Evolutionary conservation across 1,140 invertebrate species (phyloP).

Genomic region (Olivierus martensii): DNA sequence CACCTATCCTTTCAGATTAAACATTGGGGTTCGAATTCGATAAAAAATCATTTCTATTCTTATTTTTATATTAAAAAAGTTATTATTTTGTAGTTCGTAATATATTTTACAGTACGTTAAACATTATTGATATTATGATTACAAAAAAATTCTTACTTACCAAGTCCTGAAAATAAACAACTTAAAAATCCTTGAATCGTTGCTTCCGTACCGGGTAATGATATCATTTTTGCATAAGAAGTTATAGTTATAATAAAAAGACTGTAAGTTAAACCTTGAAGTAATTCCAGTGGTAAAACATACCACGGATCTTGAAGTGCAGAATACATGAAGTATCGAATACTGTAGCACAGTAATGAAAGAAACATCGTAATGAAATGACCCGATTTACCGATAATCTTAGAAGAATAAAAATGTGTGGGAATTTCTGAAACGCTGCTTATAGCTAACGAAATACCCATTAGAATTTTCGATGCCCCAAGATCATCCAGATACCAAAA

Average conservation of each 20-base stretch:
- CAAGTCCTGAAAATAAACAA: slow-evolving; percentile 16
- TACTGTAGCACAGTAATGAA: slow-evolving; percentile 38
- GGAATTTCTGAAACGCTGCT: slow-evolving; percentile 76
- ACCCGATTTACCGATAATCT: slow-evolving; percentile 63
- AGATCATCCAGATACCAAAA: slow-evolving; percentile 27
- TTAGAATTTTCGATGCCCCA: slow-evolving; percentile 43
- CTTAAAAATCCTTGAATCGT: slow-evolving; percentile 54
- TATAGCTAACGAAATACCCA: slow-evolving; percentile 59
- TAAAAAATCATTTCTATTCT: no score
- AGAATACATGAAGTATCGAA: slow-evolving; percentile 70
- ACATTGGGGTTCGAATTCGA: no score
- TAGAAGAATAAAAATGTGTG: slow-evolving; percentile 70
- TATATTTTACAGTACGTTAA: no score
- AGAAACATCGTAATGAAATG: slow-evolving; percentile 56
- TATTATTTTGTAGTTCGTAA: no score
- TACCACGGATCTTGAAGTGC: slow-evolving; percentile 53
- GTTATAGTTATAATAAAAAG: slow-evolving; percentile 77
- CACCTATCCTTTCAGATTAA: no score
- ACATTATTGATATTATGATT: no score
- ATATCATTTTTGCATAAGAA: slow-evolving; percentile 69
- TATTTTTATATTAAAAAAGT: no score
- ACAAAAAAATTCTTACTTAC: slow-evolving; percentile 6
- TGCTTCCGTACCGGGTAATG: slow-evolving; percentile 66
- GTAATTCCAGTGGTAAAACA: slow-evolving; percentile 64
- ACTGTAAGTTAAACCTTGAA: slow-evolving; percentile 76